Evolutionary conservation across 2,888 invertebrate genomes (phyloP), one percentile per base, ranked within the genome.

Genomic region (Seira musarum): DNA sequence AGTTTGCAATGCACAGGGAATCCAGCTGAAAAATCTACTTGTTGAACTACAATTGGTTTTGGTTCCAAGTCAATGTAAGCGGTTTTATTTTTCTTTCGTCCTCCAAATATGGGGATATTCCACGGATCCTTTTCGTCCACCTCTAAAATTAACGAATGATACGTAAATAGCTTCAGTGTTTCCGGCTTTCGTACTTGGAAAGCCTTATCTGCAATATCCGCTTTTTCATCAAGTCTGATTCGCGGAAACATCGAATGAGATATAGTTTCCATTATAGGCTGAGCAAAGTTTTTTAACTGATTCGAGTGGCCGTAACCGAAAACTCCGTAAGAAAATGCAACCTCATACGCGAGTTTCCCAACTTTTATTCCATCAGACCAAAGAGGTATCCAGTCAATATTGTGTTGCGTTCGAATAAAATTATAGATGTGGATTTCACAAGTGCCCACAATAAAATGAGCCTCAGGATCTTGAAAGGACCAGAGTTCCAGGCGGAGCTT

Each of bases 381-480:
- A 6, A 86, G 53, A 22, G 73, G 13, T 0, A 22, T n/a, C 0
- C n/a, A 46, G 22, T 83, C 81, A 10, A 86, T 81, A 1, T 74
- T 72, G 57, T 86, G 85, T 5, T 81, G 75, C 15, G 81, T 67
- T 13, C 80, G 80, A 21, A 86, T 82, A 5, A 85, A 72, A 13
- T 81, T 61, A 65, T 82, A 85, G 8, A 81, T 53, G 66, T 86
- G 86, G 8, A 80, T 61, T 35, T 82, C 76, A 0, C 63, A 25
- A 6, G 76, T 74, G 10, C 84, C 83, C 13, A 84, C 77, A 10
- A 84, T 80, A 60, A 78, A 86, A 40, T 86, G 86, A 0, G 69
- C 64, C 46, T 84, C 84, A 8, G 86, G 86, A 61, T 84, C 82
- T 78, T 86, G 84, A 69, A 84, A 86, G n/a, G 82, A 77, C 86